Evolutionary conservation across 35 echinoderm and acorn worm species (phyloP).

Genomic region (Patiria miniata): DNA sequence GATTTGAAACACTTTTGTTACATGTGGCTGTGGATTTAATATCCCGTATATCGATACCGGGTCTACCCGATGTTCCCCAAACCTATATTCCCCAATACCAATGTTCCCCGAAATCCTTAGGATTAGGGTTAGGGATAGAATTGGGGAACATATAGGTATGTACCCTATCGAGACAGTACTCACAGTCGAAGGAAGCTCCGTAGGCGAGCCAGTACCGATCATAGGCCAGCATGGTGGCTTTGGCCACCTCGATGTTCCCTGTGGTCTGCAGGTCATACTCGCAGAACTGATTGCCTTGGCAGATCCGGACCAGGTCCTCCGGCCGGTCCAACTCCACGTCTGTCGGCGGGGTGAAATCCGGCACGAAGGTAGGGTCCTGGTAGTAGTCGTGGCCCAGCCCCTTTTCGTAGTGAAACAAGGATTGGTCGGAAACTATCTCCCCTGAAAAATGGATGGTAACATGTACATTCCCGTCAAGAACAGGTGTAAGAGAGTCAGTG

Average conservation of each 20-base stretch:
- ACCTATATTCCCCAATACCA: no score
- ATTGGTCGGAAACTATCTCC: constrained; percentile 53
- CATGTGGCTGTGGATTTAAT: no score
- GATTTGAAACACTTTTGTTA: no score
- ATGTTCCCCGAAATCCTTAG: no score
- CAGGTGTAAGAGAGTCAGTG: neutral
- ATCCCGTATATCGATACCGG: no score
- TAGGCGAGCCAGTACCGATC: constrained; percentile 72
- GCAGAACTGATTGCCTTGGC: constrained; percentile 71
- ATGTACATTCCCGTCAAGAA: neutral
- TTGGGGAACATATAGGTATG: no score
- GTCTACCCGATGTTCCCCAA: no score
- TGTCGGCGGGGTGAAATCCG: constrained; percentile 59
- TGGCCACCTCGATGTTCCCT: constrained; percentile 70
- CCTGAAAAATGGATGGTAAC: constrained; percentile 29
- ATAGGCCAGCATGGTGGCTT: constrained; percentile 87
- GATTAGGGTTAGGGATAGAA: no score
- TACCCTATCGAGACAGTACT: neutral
- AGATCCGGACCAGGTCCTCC: constrained; percentile 52
- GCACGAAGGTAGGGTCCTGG: constrained; percentile 75
- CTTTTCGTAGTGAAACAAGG: constrained; percentile 67
- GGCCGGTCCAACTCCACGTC: constrained; percentile 19
- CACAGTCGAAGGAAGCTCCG: constrained; percentile 38
- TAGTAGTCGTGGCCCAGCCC: constrained; percentile 64
- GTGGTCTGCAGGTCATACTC: constrained; percentile 84